Base-by-base conservation (phyloP, 2,113 vertebrate genomes). In the Nannobrachium achirus region DNA sequence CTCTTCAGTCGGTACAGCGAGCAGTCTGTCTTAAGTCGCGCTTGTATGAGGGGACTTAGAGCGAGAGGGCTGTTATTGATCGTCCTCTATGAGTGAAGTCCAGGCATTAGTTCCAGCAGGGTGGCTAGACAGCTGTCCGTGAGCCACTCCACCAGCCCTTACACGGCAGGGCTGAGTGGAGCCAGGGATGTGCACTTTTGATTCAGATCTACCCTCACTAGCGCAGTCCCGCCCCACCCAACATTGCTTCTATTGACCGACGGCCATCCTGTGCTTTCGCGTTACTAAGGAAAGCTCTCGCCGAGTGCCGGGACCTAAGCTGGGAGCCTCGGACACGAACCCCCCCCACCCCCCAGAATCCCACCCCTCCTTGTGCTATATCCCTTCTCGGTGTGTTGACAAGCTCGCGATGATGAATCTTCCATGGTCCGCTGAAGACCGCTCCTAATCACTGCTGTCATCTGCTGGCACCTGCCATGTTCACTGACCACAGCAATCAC, bases 81-180 rank as follows among this genome's bases (percentile, higher is more conserved):
- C 89, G 75, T 70, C 76, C 69, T 86, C 86, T 73, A 80, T 75
- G 81, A 92, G 85, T 81, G 76, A 89, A 90, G 91, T 89, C 88
- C 86, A 80, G 84, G 89, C 89, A 91, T 91, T 92, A 90, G 91
- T 90, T 91, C 91, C 89, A 88, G 84, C 84, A 89, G 79, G 80
- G 74, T 77, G 88, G 83, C 74, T 84, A 73, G 86, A 89, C 88
- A 82, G 86, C 84, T 76, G 81, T 84, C 86, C 45, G 58, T 87
- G 83, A 91, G 88, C 88, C 87, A 79, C 80, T 86, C 85, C 79
- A 78, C 83, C 80, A 80, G 87, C 81, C 78, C 89, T 33, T 79
- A 84, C 89, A 88, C 80, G 63, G 78, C 83, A 84, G 79, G 86
- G 82, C 87, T 89, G 88, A 91, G 82, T 80, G 90, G 79, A 83